Evolutionary conservation across 1,140 invertebrate species (phyloP).

Genomic region (Drosophila oshimai): DNA sequence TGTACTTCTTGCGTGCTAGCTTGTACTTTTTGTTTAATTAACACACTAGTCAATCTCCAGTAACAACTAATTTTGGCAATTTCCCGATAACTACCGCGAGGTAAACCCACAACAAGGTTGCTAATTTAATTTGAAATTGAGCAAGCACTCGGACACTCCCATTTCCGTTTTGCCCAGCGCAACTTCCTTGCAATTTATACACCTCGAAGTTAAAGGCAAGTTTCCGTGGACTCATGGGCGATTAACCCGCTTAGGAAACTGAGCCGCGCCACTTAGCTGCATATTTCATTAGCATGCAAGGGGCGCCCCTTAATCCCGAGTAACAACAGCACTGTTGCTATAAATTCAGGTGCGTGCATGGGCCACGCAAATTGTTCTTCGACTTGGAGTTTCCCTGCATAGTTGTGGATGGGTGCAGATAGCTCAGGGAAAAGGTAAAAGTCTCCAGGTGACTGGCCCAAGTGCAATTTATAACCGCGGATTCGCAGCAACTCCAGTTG

Average conservation of each 20-base stretch:
- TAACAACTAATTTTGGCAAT: conserved; percentile 17
- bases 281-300: conserved; percentile 75
- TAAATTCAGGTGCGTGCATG: conserved; percentile 56
- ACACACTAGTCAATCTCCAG: neutral
- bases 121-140: conserved; percentile 21
- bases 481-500: conserved; percentile 25
- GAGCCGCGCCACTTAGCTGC: conserved; percentile 55
- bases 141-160: conserved; percentile 4
- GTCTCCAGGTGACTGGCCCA: conserved; percentile 23
- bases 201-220: conserved; percentile 16
- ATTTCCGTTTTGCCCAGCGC: neutral
- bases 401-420: conserved; percentile 57
- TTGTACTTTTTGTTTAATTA: neutral
- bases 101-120: neutral
- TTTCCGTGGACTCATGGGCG: conserved; percentile 13
- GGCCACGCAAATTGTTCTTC: conserved; percentile 61
- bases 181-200: conserved; percentile 13
- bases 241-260: conserved; percentile 52
- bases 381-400: conserved; percentile 38
- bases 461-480: conserved; percentile 51
- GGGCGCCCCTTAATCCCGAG: conserved; percentile 54
- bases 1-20: too few species aligned
- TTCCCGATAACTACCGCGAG: conserved; percentile 16
- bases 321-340: conserved; percentile 31
- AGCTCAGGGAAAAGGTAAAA: conserved; percentile 34